These are phyloP conservation scores for Dasyornis broadbenti DNA, from an alignment of 2,113 vertebrate species.

Conservation along the genomic window DNA sequence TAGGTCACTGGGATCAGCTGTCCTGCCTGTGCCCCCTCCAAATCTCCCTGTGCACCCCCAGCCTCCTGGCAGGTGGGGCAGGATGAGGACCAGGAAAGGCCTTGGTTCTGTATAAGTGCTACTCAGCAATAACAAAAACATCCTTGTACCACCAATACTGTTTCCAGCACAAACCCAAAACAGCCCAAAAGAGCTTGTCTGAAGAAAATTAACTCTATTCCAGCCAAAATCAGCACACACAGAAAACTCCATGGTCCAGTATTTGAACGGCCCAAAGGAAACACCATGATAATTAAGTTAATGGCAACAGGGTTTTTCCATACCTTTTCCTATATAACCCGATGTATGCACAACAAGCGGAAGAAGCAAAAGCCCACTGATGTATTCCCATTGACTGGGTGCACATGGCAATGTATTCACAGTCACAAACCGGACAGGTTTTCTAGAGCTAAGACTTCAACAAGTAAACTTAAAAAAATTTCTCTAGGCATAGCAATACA, in stretches of 20 bases:
- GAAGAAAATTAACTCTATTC: background rate
- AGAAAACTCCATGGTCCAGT: background rate
- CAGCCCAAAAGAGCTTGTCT: background rate
- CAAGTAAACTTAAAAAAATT: background rate
- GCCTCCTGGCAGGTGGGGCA: background rate
- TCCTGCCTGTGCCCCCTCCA: background rate
- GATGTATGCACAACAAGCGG: background rate
- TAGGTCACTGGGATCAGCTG: background rate
- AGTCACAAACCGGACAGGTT: background rate
- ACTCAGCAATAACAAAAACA: background rate
- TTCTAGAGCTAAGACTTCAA: background rate
- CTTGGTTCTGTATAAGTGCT: background rate
- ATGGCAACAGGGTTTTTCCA: background rate
- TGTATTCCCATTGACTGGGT: background rate
- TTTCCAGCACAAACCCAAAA: background rate
- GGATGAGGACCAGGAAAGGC: background rate
- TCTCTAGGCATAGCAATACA: background rate
- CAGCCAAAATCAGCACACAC: background rate
- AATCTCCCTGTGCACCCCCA: background rate
- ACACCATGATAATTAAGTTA: background rate
- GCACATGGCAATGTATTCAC: rapidly evolving
- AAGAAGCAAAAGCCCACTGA: background rate
- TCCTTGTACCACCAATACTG: background rate
- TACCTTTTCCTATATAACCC: background rate
- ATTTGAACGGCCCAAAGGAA: background rate